Percentiles rank a stretch among this genome's conserved stretches.
Conservation (phyloP, 2,888 invertebrate genomes). For the Eupithecia insigniata region DNA sequence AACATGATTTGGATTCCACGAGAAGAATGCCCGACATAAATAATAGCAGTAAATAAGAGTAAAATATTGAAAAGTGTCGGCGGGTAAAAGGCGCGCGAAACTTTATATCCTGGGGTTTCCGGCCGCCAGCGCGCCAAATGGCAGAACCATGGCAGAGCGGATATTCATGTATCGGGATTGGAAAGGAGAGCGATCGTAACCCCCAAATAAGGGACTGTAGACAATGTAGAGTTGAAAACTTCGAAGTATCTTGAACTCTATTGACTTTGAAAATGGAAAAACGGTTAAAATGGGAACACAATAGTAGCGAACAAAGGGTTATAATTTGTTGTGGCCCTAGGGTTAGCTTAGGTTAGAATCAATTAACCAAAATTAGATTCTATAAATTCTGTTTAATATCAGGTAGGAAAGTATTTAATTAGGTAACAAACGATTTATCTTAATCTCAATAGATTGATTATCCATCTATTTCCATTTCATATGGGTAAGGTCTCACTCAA, state of each 20-base stretch:
- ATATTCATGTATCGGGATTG: conserved; percentile 76
- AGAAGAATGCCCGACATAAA: conserved; percentile 78
- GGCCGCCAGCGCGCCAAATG: conserved; percentile 75
- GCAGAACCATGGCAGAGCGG: conserved; percentile 70
- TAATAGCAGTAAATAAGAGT: conserved; percentile 83
- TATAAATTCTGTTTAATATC: background rate
- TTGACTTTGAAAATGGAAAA: conserved; percentile 1
- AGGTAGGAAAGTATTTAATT: background rate
- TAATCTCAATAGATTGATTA: background rate
- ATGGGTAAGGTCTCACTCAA: background rate
- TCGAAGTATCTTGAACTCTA: conserved; percentile 6
- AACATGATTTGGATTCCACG: conserved; percentile 66
- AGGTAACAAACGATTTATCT: background rate
- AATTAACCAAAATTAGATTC: background rate
- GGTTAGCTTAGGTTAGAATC: background rate
- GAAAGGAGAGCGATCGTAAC: conserved; percentile 53
- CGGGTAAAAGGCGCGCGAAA: conserved; percentile 78
- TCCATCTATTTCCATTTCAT: background rate
- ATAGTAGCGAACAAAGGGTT: background rate
- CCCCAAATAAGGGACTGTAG: conserved; percentile 56
- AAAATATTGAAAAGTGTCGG: conserved; percentile 84
- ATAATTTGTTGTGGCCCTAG: background rate
- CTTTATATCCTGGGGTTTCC: conserved; percentile 82
- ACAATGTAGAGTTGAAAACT: conserved; percentile 53
- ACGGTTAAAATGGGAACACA: background rate